These are phyloP conservation scores for Thalassoma bifasciatum DNA, from an alignment of 2,113 vertebrate species.

Conservation along the genomic window DNA sequence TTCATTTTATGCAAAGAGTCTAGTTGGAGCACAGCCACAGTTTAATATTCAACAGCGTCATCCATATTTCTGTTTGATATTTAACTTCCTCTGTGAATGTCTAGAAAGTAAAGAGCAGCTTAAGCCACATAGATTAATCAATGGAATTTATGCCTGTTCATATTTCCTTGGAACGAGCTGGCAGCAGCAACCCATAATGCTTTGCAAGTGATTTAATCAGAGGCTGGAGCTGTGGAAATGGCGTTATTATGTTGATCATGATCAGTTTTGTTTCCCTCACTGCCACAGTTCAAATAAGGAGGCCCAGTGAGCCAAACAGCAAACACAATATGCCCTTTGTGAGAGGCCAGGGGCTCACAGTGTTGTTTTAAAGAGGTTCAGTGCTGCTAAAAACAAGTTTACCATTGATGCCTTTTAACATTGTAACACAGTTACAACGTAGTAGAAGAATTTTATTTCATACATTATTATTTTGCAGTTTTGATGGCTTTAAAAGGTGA, in stretches of 20 bases:
- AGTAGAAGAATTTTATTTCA: no score
- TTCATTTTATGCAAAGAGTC: conserved; percentile 59
- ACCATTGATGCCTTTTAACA: no score
- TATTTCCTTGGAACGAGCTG: conserved; percentile 55
- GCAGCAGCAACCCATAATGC: conserved; percentile 45
- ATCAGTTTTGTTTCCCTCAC: conserved; percentile 43
- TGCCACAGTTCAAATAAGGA: conserved; percentile 38
- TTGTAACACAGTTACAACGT: no score
- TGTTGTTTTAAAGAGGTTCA: background rate
- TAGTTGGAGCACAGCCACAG: conserved; percentile 42
- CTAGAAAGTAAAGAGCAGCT: conserved; percentile 62
- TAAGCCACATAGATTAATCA: conserved; percentile 68
- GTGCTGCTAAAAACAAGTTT: no score
- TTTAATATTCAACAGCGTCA: conserved; percentile 67
- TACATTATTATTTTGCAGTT: no score
- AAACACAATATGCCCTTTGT: conserved; percentile 19
- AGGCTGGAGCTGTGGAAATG: conserved; percentile 42
- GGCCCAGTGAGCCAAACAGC: conserved; percentile 3
- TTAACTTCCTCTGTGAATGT: conserved; percentile 61
- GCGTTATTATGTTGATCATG: conserved; percentile 49
- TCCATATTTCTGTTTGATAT: conserved; percentile 75
- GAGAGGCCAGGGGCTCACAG: background rate
- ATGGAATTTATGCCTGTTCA: conserved; percentile 55
- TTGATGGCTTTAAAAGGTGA: no score
- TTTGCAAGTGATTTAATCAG: conserved; percentile 62